Evolutionary conservation across 1,140 invertebrate genomes (phyloP).

Genomic region (Akabosia matsudoensis): DNA sequence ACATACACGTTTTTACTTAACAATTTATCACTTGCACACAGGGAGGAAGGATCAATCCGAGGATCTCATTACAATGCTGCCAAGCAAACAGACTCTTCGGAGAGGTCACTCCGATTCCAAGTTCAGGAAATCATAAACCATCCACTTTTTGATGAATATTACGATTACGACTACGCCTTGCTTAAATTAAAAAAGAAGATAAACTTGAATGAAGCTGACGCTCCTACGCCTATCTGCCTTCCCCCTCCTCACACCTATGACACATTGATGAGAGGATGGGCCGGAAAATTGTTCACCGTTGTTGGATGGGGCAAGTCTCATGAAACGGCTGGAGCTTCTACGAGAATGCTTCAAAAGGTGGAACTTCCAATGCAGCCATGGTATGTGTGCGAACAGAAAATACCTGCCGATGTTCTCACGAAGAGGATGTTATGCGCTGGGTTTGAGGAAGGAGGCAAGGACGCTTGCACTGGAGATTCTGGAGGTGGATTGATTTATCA

Average conservation of each 20-base stretch:
- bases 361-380: conserved; percentile 34
- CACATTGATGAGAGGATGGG: not conserved
- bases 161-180: conserved; percentile 16
- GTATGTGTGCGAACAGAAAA: conserved; percentile 34
- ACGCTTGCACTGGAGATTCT: conserved; percentile 54
- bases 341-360: conserved; percentile 35
- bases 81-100: conserved; percentile 22
- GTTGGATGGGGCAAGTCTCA: conserved; percentile 31
- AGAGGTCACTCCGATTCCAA: conserved; percentile 28
- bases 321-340: conserved; percentile 12
- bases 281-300: conserved; percentile 11
- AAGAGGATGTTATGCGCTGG: conserved; percentile 52
- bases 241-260: not conserved
- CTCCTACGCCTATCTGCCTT: conserved; percentile 18
- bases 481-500: conserved; percentile 49
- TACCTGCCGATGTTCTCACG: conserved; percentile 36
- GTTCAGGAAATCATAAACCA: conserved; percentile 29
- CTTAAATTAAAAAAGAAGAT: conserved; percentile 1
- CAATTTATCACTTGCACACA: not conserved
- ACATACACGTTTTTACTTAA: too few relatives aligned
- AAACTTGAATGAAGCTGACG: not conserved
- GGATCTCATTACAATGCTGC: conserved; percentile 12
- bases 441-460: conserved; percentile 49
- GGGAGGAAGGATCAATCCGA: conserved; percentile 4
- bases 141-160: conserved; percentile 26